Evolutionary conservation across 2,888 invertebrate genomes (phyloP).

Genomic region (Ornithoptera alexandrae): DNA sequence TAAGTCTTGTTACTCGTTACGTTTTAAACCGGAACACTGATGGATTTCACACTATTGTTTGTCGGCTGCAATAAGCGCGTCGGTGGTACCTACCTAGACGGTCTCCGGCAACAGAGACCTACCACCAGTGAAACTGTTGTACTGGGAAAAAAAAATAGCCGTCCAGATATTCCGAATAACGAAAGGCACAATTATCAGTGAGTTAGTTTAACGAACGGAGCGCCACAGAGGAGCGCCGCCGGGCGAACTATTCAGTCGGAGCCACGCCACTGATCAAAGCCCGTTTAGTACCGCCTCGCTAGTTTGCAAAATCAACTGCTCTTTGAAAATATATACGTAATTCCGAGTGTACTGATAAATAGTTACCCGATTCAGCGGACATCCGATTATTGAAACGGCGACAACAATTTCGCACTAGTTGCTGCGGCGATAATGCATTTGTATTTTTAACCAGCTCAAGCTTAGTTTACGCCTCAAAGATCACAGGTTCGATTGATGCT

Average conservation of each 20-base stretch:
- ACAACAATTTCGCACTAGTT: background rate
- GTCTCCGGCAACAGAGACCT: no score
- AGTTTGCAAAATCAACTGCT: slow-evolving; percentile 40
- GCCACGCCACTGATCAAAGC: slow-evolving; percentile 50
- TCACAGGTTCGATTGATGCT: no score
- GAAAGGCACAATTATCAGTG: slow-evolving; percentile 10
- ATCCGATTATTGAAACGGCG: slow-evolving; percentile 4
- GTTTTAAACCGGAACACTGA: no score
- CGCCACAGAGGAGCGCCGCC: slow-evolving; percentile 5
- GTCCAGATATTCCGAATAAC: background rate
- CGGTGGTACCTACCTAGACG: no score
- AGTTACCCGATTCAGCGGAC: background rate
- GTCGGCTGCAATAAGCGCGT: no score
- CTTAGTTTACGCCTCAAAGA: no score
- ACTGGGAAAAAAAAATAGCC: background rate
- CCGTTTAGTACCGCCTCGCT: slow-evolving; percentile 43
- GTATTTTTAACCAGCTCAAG: background rate
- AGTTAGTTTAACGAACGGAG: slow-evolving; percentile 18
- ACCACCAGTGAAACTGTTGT: no score
- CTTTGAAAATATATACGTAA: slow-evolving; percentile 17
- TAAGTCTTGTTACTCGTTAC: no score
- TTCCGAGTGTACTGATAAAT: slow-evolving; percentile 13
- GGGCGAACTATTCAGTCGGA: slow-evolving; percentile 31
- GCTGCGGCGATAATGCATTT: background rate
- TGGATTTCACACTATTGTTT: no score